Percentiles rank a stretch among this genome's conserved stretches.
Conservation (phyloP, 2,888 invertebrate genomes). For the Subacronicta megacephala region DNA sequence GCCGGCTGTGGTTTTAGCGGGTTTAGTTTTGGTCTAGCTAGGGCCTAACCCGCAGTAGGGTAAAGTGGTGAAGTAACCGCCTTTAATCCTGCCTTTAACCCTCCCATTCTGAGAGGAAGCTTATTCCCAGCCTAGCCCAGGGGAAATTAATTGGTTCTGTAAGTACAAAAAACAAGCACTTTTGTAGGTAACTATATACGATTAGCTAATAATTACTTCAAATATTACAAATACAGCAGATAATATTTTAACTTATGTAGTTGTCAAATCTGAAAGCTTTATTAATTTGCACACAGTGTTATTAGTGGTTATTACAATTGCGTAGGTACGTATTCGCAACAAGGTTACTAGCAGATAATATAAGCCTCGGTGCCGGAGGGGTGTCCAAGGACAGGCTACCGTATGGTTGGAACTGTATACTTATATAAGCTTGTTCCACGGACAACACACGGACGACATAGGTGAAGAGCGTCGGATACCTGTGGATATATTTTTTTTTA, state of each 20-base stretch:
- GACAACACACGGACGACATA: neutral
- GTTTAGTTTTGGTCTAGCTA: too few relatives aligned
- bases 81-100: too few relatives aligned
- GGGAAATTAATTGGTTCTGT: too few relatives aligned
- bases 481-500: too few relatives aligned
- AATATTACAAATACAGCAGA: neutral
- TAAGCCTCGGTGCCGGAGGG: constrained; percentile 21
- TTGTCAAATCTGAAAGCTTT: neutral
- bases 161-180: too few relatives aligned
- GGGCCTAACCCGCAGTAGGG: too few relatives aligned
- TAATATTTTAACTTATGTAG: neutral
- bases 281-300: neutral
- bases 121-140: too few relatives aligned
- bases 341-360: constrained; percentile 32
- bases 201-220: too few relatives aligned
- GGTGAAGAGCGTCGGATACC: neutral
- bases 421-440: constrained; percentile 21
- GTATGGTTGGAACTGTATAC: constrained; percentile 16
- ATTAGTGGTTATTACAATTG: constrained; percentile 3
- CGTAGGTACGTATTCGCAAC: constrained; percentile 16
- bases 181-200: too few relatives aligned
- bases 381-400: constrained; percentile 36
- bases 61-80: too few relatives aligned
- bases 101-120: too few relatives aligned
- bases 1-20: too few relatives aligned